Conservation (phyloP, 2,888 invertebrate genomes). For the Lamellibrachia columna region DNA sequence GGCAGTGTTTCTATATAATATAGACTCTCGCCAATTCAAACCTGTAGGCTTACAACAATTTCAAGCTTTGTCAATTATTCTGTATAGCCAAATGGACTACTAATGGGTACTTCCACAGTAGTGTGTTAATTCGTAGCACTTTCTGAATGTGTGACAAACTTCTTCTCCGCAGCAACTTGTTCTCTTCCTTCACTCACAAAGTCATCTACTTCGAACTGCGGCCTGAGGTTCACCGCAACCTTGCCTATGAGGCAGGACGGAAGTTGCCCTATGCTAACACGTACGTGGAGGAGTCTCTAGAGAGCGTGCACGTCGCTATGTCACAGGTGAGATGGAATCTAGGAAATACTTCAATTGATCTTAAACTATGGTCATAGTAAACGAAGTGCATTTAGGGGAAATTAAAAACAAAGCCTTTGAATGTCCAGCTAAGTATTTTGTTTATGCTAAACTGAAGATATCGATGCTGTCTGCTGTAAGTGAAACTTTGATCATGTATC, state of each 20-base stretch:
- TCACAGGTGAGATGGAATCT: not conserved
- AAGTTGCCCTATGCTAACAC: conserved; percentile 49
- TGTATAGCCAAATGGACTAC: no score
- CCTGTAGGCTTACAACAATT: no score
- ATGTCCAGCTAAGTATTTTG: not conserved
- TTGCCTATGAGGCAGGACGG: conserved; percentile 54
- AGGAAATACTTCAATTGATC: not conserved
- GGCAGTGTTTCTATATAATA: no score
- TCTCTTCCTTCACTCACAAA: conserved; percentile 59
- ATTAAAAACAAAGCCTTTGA: not conserved
- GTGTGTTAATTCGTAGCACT: not conserved
- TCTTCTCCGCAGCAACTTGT: conserved; percentile 46
- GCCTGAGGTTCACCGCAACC: conserved; percentile 48
- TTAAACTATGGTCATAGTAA: not conserved
- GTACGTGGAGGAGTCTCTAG: conserved; percentile 39
- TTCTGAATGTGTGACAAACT: not conserved
- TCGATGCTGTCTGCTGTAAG: no score
- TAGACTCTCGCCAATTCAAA: no score
- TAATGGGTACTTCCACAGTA: no score
- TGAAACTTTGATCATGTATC: no score
- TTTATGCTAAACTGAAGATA: not conserved
- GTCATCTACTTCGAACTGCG: conserved; percentile 54
- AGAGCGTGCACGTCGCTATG: conserved; percentile 34
- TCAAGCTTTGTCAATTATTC: no score
- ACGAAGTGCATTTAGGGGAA: not conserved